Percentiles rank a stretch among this genome's conserved stretches.
Evolutionary conservation across 2,113 vertebrate species (phyloP).

Genomic region (Columbina picui): DNA sequence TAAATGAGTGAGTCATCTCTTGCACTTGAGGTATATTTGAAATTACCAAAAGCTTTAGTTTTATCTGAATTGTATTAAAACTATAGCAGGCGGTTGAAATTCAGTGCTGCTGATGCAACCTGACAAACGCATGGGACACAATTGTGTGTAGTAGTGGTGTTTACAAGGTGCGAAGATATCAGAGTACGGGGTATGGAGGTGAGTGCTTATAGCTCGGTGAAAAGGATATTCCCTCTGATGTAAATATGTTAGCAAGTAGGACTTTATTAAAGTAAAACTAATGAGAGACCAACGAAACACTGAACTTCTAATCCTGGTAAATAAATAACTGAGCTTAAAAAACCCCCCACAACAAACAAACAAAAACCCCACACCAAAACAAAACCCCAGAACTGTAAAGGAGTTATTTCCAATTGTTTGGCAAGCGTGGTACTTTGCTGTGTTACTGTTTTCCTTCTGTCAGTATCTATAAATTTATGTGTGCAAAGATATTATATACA

Average conservation of each 20-base stretch:
- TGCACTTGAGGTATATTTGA: neutral
- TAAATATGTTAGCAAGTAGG: neutral
- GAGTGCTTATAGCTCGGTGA: neutral
- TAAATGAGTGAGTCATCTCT: neutral
- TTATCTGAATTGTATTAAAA: neutral
- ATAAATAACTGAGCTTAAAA: neutral
- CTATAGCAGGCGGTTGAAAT: neutral
- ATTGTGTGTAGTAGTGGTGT: constrained; percentile 8
- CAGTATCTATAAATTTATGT: neutral
- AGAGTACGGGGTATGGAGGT: neutral
- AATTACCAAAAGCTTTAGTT: neutral
- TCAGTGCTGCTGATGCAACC: neutral
- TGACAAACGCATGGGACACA: constrained; percentile 50
- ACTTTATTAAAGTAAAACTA: neutral
- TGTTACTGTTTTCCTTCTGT: neutral
- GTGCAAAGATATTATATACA: neutral
- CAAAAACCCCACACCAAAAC: neutral
- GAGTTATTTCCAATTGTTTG: neutral
- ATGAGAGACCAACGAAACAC: neutral
- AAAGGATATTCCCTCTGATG: neutral
- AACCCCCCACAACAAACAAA: neutral
- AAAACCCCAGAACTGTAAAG: neutral
- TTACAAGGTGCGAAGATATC: constrained; percentile 57
- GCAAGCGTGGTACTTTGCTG: neutral
- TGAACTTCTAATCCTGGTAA: neutral